Evolutionary conservation across 1,140 invertebrate genomes (phyloP), one percentile per base, ranked within the genome.

Genomic region (Oncopeltus fasciatus): DNA sequence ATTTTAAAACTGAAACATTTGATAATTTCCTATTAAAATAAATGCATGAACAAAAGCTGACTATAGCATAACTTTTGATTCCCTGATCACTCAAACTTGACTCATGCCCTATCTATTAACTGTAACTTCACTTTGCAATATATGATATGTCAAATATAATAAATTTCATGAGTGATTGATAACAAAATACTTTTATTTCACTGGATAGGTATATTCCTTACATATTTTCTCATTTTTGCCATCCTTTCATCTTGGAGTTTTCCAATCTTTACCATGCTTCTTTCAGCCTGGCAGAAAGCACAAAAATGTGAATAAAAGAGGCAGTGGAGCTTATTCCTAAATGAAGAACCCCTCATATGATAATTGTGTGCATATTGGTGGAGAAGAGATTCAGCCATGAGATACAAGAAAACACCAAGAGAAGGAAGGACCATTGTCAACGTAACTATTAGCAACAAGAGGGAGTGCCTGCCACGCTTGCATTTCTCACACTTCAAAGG

Each of bases 261-360:
- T 44, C 74, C 72, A 4, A 76, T 70, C 11, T 71, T 70, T 60
- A 73, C 67, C 74, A 75, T 74, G 44, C 73, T 74, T 3, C 67
- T 73, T 51, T 79, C 76, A 16, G 71, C 73, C 61, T 77, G 76
- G 61, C 81, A 82, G 14, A 74, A 65, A 16, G 75, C 78, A 65
- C 81, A 82, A 67, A 79, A 81, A 64, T 81, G 78, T 1, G 79
- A 76, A 2, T 60, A 60, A 31, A 64, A 43, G 31, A 60, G 20
- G 1, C 21, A 29, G 76, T 74, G 38, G 80, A 74, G 0, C 74
- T 53, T 53, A 2, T 18, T 26, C 21, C 49, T 53, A 24, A 53
- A 53, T 8, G 49, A 24, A 24, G 20, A 14, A 14, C 20, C 49
- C 26, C 26, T 53, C 5, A 8, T 8, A 8, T 38, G 5, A 38